Evolutionary conservation across 92 coral and sea anemone genomes (phyloP), one percentile per base, ranked within the genome.

Genomic region (Phenganax stokvisi): DNA sequence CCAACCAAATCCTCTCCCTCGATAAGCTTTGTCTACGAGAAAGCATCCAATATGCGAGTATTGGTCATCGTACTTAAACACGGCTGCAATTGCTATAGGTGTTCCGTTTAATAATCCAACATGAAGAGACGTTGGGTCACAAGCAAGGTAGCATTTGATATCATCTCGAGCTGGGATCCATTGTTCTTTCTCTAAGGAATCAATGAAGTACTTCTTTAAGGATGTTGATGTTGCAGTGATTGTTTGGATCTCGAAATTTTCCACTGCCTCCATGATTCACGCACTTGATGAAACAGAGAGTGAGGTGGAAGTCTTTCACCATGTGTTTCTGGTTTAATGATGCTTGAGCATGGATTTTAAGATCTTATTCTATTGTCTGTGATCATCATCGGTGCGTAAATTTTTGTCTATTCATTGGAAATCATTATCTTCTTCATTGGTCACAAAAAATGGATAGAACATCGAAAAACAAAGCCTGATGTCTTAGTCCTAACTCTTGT

Each of bases 51-150:
- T 10, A 10, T 30, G 54, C 13, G 56, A 65, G 56, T 25, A 85
- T n/a, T 27, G 56, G 2, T 73, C 75, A 9, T 58, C 81, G 76
- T 80, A 80, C 72, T 85, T 85, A 27, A 82, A 9, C 10, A 81
- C 5, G 15, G 57, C 20, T 59, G 60, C 54, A 67, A 30, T 29
- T 15, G 74, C 72, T 1, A 85, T 80, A 4, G 88, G 88, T 80
- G 60, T 85, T 53, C 81, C 88, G 78, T 86, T 74, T 57, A 86
- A 16, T 31, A 74, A 85, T 1, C 86, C 89, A 78, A 86, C 86
- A 30, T 58, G 55, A 0, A 54, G 44, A 2, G 71, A 85, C 0
- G 81, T 74, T 58, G 82, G 81, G 82, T 81, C 88, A 44, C 60
- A 58, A 64, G 70, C 76, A 51, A 84, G 31, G 13, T 31, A 75